phyloP scores from a whole-genome alignment of 2,113 vertebrate species.

The Verasper variegatus region DNA sequence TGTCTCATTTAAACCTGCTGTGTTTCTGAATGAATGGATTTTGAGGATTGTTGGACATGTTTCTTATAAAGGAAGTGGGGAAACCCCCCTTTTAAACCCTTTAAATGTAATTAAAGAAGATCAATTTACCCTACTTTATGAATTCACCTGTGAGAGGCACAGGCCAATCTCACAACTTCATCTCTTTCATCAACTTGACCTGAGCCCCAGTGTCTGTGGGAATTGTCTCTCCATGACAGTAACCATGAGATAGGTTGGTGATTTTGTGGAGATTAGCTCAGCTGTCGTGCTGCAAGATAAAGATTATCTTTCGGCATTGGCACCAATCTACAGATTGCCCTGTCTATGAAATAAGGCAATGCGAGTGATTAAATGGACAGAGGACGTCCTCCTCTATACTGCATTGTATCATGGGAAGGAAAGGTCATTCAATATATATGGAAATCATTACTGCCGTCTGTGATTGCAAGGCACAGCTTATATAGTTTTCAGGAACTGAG shows the following conservation, averaged over 20 bases:
- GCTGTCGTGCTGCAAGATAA: conserved; percentile 49
- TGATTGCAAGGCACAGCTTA: conserved; percentile 24
- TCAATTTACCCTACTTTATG: background rate
- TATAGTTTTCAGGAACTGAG: conserved; percentile 42
- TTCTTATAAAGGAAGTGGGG: background rate
- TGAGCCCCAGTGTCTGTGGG: conserved; percentile 20
- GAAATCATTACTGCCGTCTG: conserved; percentile 62
- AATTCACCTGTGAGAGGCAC: conserved; percentile 16
- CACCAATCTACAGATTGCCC: conserved; percentile 45
- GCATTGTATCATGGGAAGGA: conserved; percentile 38
- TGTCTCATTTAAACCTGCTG: background rate
- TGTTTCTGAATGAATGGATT: background rate
- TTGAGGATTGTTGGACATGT: background rate
- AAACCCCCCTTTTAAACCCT: background rate
- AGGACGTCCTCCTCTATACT: conserved; percentile 15
- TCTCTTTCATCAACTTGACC: conserved; percentile 51
- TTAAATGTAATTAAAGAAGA: background rate
- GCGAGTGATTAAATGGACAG: conserved; percentile 52
- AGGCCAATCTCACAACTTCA: conserved; percentile 20
- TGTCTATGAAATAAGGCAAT: conserved; percentile 29
- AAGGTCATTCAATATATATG: conserved; percentile 79
- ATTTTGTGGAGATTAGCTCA: conserved; percentile 54
- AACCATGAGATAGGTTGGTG: conserved; percentile 28
- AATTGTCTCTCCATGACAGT: conserved; percentile 47
- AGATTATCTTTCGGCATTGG: conserved; percentile 57